phyloP scores from a whole-genome alignment of 2,888 invertebrate genomes.

The Lobophora halterata region DNA sequence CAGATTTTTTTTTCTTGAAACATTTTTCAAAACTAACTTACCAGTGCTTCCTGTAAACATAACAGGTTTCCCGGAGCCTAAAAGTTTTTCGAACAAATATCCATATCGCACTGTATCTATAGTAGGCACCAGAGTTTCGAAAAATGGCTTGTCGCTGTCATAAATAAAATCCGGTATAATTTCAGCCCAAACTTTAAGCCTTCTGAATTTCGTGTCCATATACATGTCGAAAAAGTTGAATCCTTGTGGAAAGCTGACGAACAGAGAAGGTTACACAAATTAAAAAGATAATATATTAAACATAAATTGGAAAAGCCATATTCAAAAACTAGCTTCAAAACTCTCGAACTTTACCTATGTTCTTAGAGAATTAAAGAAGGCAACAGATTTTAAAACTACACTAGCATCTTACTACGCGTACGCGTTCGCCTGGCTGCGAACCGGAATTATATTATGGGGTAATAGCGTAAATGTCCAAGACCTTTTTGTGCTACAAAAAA shows the following conservation, averaged over 20 bases:
- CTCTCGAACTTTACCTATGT: too few relatives aligned
- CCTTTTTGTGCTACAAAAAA: too few relatives aligned
- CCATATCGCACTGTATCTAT: constrained; percentile 94
- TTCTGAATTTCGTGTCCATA: constrained; percentile 85
- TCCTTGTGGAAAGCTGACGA: constrained; percentile 83
- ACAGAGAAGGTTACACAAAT: constrained; percentile 4
- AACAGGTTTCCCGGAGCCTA: constrained; percentile 87
- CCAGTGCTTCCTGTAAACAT: constrained; percentile 95
- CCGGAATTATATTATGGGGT: too few relatives aligned
- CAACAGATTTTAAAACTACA: too few relatives aligned
- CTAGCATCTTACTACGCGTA: too few relatives aligned
- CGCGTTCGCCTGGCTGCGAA: too few relatives aligned
- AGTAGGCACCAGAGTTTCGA: constrained; percentile 94
- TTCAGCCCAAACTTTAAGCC: constrained; percentile 89
- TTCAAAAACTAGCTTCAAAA: too few relatives aligned
- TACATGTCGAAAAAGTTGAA: constrained; percentile 88
- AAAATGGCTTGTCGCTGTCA: constrained; percentile 86
- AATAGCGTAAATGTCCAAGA: too few relatives aligned
- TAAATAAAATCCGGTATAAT: constrained; percentile 88
- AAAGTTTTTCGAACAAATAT: constrained; percentile 87
- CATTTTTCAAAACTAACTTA: constrained; percentile 39
- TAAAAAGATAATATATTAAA: not conserved
- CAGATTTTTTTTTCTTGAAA: too few relatives aligned
- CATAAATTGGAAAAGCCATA: too few relatives aligned
- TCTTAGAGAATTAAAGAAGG: too few relatives aligned